Evolutionary conservation across 92 coral and sea anemone genomes (phyloP).

Genomic region (Porites evermanni): DNA sequence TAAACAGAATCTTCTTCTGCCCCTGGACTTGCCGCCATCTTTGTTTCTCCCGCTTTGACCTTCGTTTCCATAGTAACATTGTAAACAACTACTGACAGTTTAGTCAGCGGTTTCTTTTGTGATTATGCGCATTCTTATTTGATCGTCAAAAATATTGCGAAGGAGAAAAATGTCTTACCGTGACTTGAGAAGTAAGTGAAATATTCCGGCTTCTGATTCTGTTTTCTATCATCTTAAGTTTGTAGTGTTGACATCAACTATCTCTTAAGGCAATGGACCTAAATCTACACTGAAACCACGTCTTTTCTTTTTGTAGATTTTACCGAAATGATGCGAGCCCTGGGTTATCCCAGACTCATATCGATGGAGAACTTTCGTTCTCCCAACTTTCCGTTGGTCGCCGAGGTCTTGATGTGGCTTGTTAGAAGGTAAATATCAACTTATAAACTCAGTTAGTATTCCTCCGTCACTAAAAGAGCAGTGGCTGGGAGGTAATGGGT

Average conservation of each 20-base stretch:
- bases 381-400: slow-evolving; percentile 96
- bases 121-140: slow-evolving; percentile 77
- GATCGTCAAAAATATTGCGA: neutral
- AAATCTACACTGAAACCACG: neutral
- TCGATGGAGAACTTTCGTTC: slow-evolving; percentile 99
- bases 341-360: slow-evolving; percentile 97
- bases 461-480: too few relatives aligned
- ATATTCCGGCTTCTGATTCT: neutral
- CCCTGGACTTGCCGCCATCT: slow-evolving; percentile 90
- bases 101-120: slow-evolving; percentile 68
- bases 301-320: slow-evolving; percentile 74
- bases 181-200: slow-evolving; percentile 95
- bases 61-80: slow-evolving; percentile 76
- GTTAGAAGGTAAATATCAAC: slow-evolving; percentile 79
- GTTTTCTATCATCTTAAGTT: neutral
- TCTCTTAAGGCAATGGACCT: neutral
- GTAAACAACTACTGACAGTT: slow-evolving; percentile 15
- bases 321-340: slow-evolving; percentile 99
- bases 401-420: slow-evolving; percentile 98
- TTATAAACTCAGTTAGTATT: neutral
- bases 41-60: slow-evolving; percentile 26
- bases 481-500: too few relatives aligned
- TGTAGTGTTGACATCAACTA: neutral
- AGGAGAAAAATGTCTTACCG: slow-evolving; percentile 90
- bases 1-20: slow-evolving; percentile 84